These are phyloP conservation scores for Tenthredo mesomela DNA, from an alignment of 2,888 invertebrate species.

Conservation along the genomic window DNA sequence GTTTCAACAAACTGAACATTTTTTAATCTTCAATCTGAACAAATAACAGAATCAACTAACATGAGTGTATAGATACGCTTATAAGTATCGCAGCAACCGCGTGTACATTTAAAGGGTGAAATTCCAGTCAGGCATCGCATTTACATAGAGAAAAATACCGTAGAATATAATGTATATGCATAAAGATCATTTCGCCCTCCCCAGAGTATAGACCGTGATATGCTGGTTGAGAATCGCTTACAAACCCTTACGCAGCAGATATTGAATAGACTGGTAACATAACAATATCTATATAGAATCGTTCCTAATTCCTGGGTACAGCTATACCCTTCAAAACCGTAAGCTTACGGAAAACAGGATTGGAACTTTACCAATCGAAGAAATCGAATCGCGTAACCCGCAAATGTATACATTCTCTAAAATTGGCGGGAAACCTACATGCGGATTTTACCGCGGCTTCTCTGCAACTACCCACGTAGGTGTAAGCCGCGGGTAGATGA, in stretches of 20 bases:
- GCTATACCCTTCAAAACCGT: not conserved
- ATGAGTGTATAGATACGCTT: not conserved
- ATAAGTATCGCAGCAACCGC: not conserved
- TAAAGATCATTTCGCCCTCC: not conserved
- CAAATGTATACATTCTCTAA: not conserved
- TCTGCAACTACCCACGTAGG: not conserved
- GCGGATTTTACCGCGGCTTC: not conserved
- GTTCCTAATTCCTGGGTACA: not conserved
- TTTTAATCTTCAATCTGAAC: not conserved
- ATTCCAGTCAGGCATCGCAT: not conserved
- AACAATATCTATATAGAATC: not conserved
- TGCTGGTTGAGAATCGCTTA: not conserved
- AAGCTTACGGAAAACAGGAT: constrained; percentile 7
- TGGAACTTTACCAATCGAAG: not conserved
- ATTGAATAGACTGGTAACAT: not conserved
- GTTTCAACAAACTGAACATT: not conserved
- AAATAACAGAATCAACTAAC: not conserved
- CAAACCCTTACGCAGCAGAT: constrained; percentile 22
- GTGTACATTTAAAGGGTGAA: not conserved
- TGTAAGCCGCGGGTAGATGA: constrained; percentile 18
- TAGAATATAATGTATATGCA: constrained; percentile 1
- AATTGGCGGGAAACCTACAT: not conserved
- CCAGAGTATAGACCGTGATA: not conserved
- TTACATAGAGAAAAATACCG: not conserved
- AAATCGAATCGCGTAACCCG: not conserved